These are phyloP conservation scores for Acrocephalus scirpaceus DNA, from an alignment of 2,797 vertebrate species.

Conservation along the genomic window DNA sequence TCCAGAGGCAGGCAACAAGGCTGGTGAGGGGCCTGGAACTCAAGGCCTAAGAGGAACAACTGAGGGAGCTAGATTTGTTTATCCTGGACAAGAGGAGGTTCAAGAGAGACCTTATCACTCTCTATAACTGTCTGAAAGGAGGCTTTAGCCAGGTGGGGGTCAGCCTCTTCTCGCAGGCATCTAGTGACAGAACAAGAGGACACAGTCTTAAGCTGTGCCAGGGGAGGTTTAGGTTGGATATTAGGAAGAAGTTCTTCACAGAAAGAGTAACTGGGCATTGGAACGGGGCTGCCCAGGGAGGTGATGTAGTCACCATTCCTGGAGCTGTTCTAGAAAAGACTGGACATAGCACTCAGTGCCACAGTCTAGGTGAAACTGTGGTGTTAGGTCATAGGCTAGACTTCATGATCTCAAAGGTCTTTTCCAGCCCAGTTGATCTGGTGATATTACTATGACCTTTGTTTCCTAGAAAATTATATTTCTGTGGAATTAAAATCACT, in stretches of 20 bases:
- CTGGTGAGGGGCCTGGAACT: background rate
- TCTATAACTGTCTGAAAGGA: background rate
- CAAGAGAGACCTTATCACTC: too few relatives aligned
- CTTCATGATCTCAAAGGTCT: background rate
- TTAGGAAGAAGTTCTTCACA: background rate
- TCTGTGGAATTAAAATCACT: background rate
- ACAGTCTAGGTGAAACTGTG: accelerated
- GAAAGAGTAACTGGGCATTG: background rate
- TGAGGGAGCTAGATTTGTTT: background rate
- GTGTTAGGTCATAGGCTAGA: background rate
- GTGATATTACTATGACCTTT: background rate
- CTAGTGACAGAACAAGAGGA: background rate
- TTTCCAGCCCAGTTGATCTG: background rate
- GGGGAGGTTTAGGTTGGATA: background rate
- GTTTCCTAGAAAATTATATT: background rate
- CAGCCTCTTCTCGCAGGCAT: background rate
- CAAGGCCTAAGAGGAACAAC: accelerated
- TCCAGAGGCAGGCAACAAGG: too few relatives aligned
- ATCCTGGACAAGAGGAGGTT: background rate
- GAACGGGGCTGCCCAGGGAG: background rate
- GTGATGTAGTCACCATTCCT: background rate
- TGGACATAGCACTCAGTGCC: too few relatives aligned
- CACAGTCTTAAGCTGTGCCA: accelerated
- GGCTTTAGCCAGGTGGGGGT: background rate
- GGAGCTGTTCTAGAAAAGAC: background rate